Evolutionary conservation across 2,888 invertebrate species (phyloP).

Genomic region (Andrena bucephala): DNA sequence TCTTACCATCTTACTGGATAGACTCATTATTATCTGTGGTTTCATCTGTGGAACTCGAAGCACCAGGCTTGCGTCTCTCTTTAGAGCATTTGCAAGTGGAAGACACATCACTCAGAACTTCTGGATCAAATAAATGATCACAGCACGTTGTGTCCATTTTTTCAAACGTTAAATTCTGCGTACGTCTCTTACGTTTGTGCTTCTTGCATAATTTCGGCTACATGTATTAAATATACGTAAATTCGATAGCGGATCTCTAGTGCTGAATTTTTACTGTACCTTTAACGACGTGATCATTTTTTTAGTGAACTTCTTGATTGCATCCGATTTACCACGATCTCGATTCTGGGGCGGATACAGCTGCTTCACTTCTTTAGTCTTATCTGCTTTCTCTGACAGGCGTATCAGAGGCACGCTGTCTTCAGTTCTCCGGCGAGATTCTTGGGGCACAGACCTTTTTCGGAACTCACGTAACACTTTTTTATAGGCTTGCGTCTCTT

Average conservation of each 20-base stretch:
- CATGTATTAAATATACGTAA: not conserved
- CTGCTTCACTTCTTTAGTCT: slow-evolving; percentile 67
- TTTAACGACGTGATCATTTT: slow-evolving; percentile 64
- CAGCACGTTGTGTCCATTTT: not conserved
- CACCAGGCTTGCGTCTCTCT: slow-evolving; percentile 30
- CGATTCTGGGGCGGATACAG: slow-evolving; percentile 61
- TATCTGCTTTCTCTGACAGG: slow-evolving; percentile 58
- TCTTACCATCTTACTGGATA: not conserved
- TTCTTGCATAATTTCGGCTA: slow-evolving; percentile 10
- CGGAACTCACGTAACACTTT: slow-evolving; percentile 70
- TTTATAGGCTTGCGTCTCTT: slow-evolving; percentile 72
- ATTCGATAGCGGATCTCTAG: not conserved
- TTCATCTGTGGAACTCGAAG: slow-evolving; percentile 61
- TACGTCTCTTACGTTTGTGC: not conserved
- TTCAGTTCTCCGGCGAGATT: slow-evolving; percentile 5
- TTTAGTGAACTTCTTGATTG: slow-evolving; percentile 46
- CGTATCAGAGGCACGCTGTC: slow-evolving; percentile 30
- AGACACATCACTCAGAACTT: slow-evolving; percentile 46
- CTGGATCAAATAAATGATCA: slow-evolving; percentile 19
- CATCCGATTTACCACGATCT: slow-evolving; percentile 13
- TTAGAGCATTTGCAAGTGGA: slow-evolving; percentile 36
- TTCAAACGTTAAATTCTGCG: not conserved
- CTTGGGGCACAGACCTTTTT: slow-evolving; percentile 35
- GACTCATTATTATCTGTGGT: slow-evolving; percentile 67
- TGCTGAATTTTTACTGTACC: slow-evolving; percentile 51